These are phyloP conservation scores for Chiridota heheva DNA, from an alignment of 35 echinoderm and acorn worm genomes.

Conservation along the genomic window DNA sequence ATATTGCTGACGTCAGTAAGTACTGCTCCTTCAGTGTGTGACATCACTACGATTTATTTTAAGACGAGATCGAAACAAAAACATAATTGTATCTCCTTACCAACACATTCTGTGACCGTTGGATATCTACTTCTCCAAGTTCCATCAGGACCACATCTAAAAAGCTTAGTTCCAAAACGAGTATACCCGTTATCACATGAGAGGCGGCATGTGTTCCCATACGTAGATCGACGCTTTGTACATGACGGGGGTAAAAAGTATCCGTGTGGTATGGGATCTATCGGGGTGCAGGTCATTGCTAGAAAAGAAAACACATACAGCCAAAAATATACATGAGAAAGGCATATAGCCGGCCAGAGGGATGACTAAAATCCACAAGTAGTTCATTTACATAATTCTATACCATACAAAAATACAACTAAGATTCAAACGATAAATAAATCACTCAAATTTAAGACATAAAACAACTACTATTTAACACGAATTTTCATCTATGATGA, in stretches of 20 bases:
- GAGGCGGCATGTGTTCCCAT: conserved; percentile 27
- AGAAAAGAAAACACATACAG: background rate
- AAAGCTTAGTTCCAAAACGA: conserved; percentile 25
- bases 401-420: background rate
- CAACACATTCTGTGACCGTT: conserved; percentile 29
- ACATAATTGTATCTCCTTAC: conserved; percentile 30
- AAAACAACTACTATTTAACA: no score
- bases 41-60: no score
- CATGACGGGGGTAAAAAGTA: conserved; percentile 23
- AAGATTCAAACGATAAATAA: background rate
- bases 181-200: conserved; percentile 57
- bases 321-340: background rate
- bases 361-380: background rate
- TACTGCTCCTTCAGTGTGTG: no score
- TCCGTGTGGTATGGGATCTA: conserved; percentile 34
- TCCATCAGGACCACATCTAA: conserved; percentile 41
- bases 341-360: background rate
- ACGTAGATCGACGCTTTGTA: conserved; percentile 19
- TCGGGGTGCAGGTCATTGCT: conserved; percentile 59
- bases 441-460: no score
- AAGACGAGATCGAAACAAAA: no score
- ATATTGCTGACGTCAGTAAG: no score
- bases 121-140: conserved; percentile 38
- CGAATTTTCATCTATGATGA: no score
- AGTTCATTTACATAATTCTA: no score